A percentile compares a stretch with the other conserved stretches of the same genome.
phyloP scores from a whole-genome alignment of 2,888 invertebrate genomes.

The Chrysopilus asiliformis region DNA sequence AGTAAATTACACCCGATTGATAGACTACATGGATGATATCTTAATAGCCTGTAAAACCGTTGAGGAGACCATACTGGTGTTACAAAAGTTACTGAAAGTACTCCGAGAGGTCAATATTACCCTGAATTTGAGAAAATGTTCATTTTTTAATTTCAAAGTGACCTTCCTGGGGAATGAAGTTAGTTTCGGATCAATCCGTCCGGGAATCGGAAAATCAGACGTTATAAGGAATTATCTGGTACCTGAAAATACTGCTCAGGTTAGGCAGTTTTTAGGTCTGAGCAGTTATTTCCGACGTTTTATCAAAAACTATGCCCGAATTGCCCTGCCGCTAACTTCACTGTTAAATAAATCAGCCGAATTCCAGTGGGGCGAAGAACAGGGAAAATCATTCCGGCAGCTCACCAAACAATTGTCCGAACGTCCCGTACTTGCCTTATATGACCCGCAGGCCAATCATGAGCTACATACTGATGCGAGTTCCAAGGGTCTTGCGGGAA shows the following conservation, averaged over 20 bases:
- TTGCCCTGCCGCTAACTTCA: constrained; percentile 15
- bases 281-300: constrained; percentile 19
- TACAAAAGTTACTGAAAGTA: background rate
- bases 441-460: constrained; percentile 1
- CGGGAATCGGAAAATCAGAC: constrained; percentile 10
- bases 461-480: constrained; percentile 8
- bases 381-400: too few species aligned
- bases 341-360: constrained; percentile 11
- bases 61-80: constrained; percentile 9
- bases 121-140: constrained; percentile 12
- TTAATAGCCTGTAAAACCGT: constrained; percentile 16
- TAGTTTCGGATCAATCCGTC: constrained; percentile 9
- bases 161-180: constrained; percentile 16
- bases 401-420: too few species aligned
- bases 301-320: constrained; percentile 14
- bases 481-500: constrained; percentile 3
- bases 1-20: background rate
- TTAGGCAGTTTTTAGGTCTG: constrained; percentile 19
- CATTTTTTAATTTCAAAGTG: constrained; percentile 14
- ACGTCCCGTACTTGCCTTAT: too few species aligned
- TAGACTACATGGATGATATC: constrained; percentile 19
- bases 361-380: background rate
- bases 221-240: constrained; percentile 11
- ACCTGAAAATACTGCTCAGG: constrained; percentile 12
- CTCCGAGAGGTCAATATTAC: constrained; percentile 3